Evolutionary conservation across 2,113 vertebrate genomes (phyloP), one percentile per base, ranked within the genome.

Genomic region (Trematocara nigrifrons): DNA sequence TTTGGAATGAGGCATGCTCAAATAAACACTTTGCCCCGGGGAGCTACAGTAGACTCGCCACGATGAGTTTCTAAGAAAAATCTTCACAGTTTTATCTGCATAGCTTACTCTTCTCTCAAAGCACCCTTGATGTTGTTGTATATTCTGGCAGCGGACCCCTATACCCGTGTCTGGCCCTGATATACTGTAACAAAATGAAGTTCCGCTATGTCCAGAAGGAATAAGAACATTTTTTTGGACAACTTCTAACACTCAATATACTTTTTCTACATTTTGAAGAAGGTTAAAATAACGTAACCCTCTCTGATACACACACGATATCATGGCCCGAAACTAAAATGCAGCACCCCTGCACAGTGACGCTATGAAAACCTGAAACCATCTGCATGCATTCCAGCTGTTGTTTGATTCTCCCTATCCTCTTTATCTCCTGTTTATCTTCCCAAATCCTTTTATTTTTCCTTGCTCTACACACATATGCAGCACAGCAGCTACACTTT

Each of bases 1-100:
- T 89, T 90, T 87, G 88, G 92, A 89, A 93, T 91, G 92, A 94
- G 90, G 85, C 83, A 88, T 56, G 45, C 87, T 93, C 83, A 91
- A 94, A 95, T 93, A 92, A 95, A 94, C 91, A 94, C 51, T 52
- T 79, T 84, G 74, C 89, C 81, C 82, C 26, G 2, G 80, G 87
- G 89, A 92, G 91, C 86, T 74, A 82, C 4, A 15, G 53, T 59
- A 80, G 91, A 91, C 89, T 85, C 87, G 71, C 88, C 83, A 85
- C 9, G 12, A 84, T 64, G 83, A 84, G 80, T 84, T 85, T 87
- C 74, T 80, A 80, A 88, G 93, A 81, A 86, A 92, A 93, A 91
- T 89, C 92, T 89, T 88, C 77, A 71, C 26, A 11, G 45, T 87
- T 91, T 89, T 89, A 92, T 90, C 89, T 84, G 79, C 83, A 83